Evolutionary conservation across 2,797 vertebrate species (phyloP).

Genomic region (Urosaurus nigricauda): DNA sequence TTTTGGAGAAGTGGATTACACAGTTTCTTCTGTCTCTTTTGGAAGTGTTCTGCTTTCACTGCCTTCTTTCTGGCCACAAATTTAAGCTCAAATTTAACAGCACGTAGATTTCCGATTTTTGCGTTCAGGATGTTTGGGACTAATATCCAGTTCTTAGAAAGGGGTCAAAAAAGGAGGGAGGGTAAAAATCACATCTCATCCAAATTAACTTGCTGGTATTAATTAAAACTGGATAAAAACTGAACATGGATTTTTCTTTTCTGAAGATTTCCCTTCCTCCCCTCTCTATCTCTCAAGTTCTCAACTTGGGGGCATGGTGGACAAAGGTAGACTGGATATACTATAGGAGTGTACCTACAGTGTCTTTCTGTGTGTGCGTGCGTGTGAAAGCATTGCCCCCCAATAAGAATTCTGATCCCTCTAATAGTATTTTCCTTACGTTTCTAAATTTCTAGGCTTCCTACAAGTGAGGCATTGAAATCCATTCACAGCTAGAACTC

Average conservation of each 20-base stretch:
- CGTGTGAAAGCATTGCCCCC: no score
- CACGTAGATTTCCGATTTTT: background rate
- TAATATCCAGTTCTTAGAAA: conserved; percentile 1
- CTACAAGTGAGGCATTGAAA: no score
- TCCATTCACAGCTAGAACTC: no score
- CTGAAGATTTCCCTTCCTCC: background rate
- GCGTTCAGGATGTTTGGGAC: background rate
- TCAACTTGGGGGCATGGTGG: background rate
- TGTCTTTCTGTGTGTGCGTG: no score
- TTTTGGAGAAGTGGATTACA: conserved; percentile 21
- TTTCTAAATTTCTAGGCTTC: no score
- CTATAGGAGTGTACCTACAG: background rate
- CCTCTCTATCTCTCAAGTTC: no score
- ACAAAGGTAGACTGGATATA: background rate
- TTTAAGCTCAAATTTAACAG: conserved; percentile 20
- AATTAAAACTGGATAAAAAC: background rate
- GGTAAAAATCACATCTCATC: background rate
- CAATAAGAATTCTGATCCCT: no score
- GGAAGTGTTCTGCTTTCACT: conserved; percentile 4
- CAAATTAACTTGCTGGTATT: conserved; percentile 6
- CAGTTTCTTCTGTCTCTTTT: conserved; percentile 24
- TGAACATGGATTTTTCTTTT: background rate
- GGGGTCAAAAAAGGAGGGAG: background rate
- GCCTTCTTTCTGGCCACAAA: conserved; percentile 1
- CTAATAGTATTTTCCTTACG: no score